Evolutionary conservation across 92 coral and sea anemone genomes (phyloP).

Genomic region (Epizoanthus stellaris): DNA sequence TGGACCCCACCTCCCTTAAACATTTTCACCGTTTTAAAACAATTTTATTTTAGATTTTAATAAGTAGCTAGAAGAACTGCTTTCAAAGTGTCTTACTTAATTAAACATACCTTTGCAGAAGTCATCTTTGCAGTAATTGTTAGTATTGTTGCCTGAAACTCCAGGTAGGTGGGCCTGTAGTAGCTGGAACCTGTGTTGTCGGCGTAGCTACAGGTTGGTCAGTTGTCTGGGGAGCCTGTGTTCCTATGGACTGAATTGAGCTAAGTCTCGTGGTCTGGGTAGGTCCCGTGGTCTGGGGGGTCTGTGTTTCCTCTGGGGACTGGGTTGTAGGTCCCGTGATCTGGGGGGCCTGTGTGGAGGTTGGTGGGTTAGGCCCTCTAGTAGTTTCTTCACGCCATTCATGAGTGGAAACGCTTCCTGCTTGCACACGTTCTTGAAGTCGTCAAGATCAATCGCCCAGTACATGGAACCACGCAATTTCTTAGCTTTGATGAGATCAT

Average conservation of each 20-base stretch:
- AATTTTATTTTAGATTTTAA: too few species aligned
- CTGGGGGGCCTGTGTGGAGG: not conserved
- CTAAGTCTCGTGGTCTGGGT: not conserved
- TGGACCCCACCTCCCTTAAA: too few species aligned
- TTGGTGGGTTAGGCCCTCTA: slow-evolving; percentile 21
- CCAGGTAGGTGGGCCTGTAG: too few species aligned
- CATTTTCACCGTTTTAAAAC: too few species aligned
- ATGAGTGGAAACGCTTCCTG: slow-evolving; percentile 73
- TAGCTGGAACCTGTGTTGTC: too few species aligned
- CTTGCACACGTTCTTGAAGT: slow-evolving; percentile 65
- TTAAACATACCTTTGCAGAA: not conserved
- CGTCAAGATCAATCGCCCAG: slow-evolving; percentile 87
- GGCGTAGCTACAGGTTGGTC: too few species aligned
- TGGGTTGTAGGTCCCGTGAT: not conserved
- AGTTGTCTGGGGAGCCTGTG: not conserved
- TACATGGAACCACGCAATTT: slow-evolving; percentile 83
- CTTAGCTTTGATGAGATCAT: slow-evolving; percentile 63
- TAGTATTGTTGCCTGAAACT: too few species aligned
- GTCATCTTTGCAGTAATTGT: not conserved
- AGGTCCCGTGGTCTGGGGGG: not conserved
- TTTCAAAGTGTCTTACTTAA: not conserved
- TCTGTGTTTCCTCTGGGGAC: not conserved
- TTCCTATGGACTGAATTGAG: not conserved
- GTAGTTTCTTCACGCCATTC: slow-evolving; percentile 65
- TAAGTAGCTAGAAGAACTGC: too few species aligned